phyloP scores from a whole-genome alignment of 1,140 invertebrate genomes.

The Mizuhopecten yessoensis region DNA sequence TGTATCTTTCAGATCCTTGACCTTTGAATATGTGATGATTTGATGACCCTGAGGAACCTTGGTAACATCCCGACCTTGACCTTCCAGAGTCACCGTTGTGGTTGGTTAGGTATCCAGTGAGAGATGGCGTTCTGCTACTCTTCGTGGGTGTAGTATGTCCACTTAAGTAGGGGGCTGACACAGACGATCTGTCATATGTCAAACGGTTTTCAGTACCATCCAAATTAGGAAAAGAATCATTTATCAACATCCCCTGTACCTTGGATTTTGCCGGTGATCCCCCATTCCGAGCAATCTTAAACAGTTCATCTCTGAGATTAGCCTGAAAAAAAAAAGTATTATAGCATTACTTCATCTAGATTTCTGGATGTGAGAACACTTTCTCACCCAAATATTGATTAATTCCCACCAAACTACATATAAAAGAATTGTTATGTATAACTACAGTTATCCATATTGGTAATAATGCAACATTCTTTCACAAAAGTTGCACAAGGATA shows the following conservation, averaged over 20 bases:
- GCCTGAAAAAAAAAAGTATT: not conserved
- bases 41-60: not conserved
- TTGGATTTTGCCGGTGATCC: not conserved
- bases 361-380: not conserved
- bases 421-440: too few relatives aligned
- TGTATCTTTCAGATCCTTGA: conserved; percentile 6
- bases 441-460: too few relatives aligned
- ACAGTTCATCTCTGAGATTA: not conserved
- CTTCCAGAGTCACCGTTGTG: not conserved
- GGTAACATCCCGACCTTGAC: not conserved
- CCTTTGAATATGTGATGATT: conserved; percentile 3
- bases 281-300: conserved; percentile 9
- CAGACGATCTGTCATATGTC: not conserved
- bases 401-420: too few relatives aligned
- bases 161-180: not conserved
- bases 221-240: not conserved
- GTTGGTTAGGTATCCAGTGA: not conserved
- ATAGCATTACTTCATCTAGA: not conserved
- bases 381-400: too few relatives aligned
- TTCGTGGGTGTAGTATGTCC: not conserved
- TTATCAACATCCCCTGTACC: not conserved
- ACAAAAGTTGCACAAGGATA: not conserved
- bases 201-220: not conserved
- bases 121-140: not conserved
- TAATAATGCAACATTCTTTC: too few relatives aligned